phyloP scores from a whole-genome alignment of 2,888 invertebrate genomes.

The Xestobium rufovillosum region DNA sequence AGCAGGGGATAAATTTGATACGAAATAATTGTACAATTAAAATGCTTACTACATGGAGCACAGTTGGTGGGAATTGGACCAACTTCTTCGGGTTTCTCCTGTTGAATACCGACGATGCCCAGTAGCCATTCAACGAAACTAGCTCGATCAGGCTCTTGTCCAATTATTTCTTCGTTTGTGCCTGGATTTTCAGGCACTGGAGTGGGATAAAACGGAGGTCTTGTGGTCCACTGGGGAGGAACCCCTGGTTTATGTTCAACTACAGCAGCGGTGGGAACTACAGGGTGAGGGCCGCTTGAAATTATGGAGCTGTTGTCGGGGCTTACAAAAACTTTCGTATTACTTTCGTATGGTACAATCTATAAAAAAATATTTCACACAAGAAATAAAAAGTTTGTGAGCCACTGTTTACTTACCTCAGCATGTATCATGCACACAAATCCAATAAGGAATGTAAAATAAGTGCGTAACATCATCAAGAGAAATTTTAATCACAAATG shows the following conservation, averaged over 20 bases:
- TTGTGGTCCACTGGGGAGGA: conserved; percentile 23
- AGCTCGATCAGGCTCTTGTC: conserved; percentile 15
- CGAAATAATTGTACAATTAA: not conserved
- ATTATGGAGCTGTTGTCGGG: no score
- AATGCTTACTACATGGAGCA: conserved; percentile 32
- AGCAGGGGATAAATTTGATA: conserved; percentile 7
- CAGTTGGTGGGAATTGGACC: conserved; percentile 25
- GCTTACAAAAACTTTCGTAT: no score
- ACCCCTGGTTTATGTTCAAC: conserved; percentile 29
- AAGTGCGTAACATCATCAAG: no score
- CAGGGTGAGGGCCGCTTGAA: no score
- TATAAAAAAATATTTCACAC: no score
- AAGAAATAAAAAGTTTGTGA: no score
- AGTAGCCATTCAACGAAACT: conserved; percentile 37
- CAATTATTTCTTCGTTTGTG: conserved; percentile 3
- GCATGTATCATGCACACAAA: no score
- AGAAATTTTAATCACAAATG: no score
- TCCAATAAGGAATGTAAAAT: no score
- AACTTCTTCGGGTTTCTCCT: conserved; percentile 18
- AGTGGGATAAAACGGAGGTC: conserved; percentile 3
- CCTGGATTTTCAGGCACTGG: conserved; percentile 7
- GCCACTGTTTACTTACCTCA: no score
- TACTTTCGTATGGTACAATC: no score
- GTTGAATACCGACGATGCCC: conserved; percentile 31
- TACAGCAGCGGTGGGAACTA: conserved; percentile 24